Conservation (phyloP, 2,888 invertebrate species). For the Zaprionus lineosus region DNA sequence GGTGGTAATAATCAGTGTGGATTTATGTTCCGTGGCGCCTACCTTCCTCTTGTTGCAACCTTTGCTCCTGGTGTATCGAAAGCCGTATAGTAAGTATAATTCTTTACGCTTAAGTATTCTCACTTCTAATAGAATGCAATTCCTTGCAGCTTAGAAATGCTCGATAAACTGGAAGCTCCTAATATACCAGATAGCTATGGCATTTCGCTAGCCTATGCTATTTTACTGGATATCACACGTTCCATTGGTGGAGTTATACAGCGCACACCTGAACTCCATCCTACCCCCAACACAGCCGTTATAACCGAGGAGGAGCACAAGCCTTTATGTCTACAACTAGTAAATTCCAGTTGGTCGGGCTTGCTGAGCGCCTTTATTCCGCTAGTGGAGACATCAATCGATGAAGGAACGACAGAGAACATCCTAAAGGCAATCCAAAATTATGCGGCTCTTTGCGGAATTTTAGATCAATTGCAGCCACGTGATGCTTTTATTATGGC, state of each 20-base stretch:
- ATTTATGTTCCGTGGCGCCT: slow-evolving; percentile 95
- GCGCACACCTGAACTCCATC: slow-evolving; percentile 84
- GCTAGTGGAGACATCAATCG: slow-evolving; percentile 96
- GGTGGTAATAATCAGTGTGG: slow-evolving; percentile 84
- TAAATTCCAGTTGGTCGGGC: slow-evolving; percentile 98
- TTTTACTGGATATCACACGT: slow-evolving; percentile 94
- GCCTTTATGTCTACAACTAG: slow-evolving; percentile 87
- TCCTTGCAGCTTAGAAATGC: slow-evolving; percentile 91
- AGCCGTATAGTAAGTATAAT: slow-evolving; percentile 91
- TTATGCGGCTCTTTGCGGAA: slow-evolving; percentile 94
- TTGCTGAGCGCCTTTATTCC: slow-evolving; percentile 95
- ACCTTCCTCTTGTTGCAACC: slow-evolving; percentile 93
- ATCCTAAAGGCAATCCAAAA: slow-evolving; percentile 96
- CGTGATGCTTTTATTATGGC: slow-evolving; percentile 97
- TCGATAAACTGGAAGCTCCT: slow-evolving; percentile 97
- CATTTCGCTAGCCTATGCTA: slow-evolving; percentile 96
- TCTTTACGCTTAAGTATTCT: background rate
- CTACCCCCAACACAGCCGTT: slow-evolving; percentile 67
- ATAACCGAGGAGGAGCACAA: slow-evolving; percentile 79
- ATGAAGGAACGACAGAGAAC: slow-evolving; percentile 95
- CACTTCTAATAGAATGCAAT: background rate
- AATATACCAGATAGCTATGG: slow-evolving; percentile 98
- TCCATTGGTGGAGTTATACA: slow-evolving; percentile 89
- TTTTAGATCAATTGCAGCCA: slow-evolving; percentile 89
- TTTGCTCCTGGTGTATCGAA: slow-evolving; percentile 93